A percentile compares a stretch with the other conserved stretches of the same genome.
Evolutionary conservation across 2,797 vertebrate species (phyloP).

Genomic region (Atherinosoma microstoma): DNA sequence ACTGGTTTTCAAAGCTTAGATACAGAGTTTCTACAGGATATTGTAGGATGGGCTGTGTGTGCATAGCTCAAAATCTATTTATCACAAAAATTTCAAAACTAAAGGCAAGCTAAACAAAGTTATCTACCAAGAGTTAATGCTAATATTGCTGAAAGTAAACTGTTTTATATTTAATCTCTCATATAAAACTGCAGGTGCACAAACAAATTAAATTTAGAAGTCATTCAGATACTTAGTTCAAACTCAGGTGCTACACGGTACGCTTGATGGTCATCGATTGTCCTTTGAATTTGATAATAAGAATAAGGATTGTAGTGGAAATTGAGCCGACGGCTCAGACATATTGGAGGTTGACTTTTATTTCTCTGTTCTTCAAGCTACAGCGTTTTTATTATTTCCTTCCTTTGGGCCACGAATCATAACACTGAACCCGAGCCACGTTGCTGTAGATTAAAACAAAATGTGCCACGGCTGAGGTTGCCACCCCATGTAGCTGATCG

Average conservation of each 20-base stretch:
- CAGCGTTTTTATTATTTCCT: constrained; percentile 31
- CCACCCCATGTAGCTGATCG: constrained; percentile 47
- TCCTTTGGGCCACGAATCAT: constrained; percentile 21
- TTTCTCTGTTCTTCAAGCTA: constrained; percentile 11
- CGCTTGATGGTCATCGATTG: background rate
- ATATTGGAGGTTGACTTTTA: background rate
- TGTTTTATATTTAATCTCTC: background rate
- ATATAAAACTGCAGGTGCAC: background rate
- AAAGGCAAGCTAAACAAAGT: no score
- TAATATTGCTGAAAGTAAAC: background rate
- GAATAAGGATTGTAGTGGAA: background rate
- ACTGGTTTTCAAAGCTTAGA: no score
- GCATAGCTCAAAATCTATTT: background rate
- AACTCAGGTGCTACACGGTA: background rate
- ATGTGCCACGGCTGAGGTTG: constrained; percentile 12
- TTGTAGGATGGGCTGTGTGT: no score
- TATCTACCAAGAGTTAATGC: no score
- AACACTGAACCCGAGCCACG: constrained; percentile 16
- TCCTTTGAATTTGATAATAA: background rate
- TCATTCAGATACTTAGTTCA: constrained; percentile 17
- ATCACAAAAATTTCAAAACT: background rate
- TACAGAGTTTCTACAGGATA: no score
- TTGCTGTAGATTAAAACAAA: constrained; percentile 53
- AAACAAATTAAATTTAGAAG: background rate
- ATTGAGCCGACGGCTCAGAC: background rate